These are phyloP conservation scores for Sipha maydis DNA, from an alignment of 2,888 invertebrate genomes.

Conservation along the genomic window DNA sequence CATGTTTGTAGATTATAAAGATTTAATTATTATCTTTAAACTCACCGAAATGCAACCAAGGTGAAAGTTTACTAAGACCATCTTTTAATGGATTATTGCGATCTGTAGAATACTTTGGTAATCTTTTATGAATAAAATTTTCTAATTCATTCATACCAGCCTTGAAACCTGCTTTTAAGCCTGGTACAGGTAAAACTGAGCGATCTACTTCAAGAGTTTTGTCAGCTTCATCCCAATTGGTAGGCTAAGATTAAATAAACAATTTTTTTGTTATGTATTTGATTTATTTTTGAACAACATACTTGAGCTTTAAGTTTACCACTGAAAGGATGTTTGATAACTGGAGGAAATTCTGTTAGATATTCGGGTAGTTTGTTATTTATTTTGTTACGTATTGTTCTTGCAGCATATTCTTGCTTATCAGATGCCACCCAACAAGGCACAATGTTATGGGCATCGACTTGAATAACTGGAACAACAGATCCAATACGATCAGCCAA, in stretches of 20 bases:
- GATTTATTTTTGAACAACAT: slow-evolving; percentile 53
- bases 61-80: slow-evolving; percentile 84
- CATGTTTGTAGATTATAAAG: slow-evolving; percentile 6
- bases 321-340: slow-evolving; percentile 77
- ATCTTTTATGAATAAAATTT: slow-evolving; percentile 76
- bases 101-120: slow-evolving; percentile 76
- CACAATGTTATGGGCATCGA: slow-evolving; percentile 91
- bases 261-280: neutral
- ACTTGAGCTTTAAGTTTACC: slow-evolving; percentile 70
- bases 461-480: slow-evolving; percentile 68
- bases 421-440: slow-evolving; percentile 89
- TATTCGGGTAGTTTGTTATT: slow-evolving; percentile 79
- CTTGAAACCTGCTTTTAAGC: slow-evolving; percentile 81
- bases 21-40: neutral
- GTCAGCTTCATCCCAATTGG: slow-evolving; percentile 78
- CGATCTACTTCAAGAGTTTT: slow-evolving; percentile 76
- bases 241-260: slow-evolving; percentile 67
- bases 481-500: slow-evolving; percentile 71
- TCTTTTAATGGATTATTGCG: slow-evolving; percentile 84
- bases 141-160: slow-evolving; percentile 76
- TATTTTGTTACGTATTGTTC: slow-evolving; percentile 88
- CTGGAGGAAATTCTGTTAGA: slow-evolving; percentile 84
- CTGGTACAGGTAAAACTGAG: slow-evolving; percentile 79
- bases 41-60: slow-evolving; percentile 91
- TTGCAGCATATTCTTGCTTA: slow-evolving; percentile 87